Conservation (phyloP, 2,113 vertebrate species). For the Embiotoca jacksoni region DNA sequence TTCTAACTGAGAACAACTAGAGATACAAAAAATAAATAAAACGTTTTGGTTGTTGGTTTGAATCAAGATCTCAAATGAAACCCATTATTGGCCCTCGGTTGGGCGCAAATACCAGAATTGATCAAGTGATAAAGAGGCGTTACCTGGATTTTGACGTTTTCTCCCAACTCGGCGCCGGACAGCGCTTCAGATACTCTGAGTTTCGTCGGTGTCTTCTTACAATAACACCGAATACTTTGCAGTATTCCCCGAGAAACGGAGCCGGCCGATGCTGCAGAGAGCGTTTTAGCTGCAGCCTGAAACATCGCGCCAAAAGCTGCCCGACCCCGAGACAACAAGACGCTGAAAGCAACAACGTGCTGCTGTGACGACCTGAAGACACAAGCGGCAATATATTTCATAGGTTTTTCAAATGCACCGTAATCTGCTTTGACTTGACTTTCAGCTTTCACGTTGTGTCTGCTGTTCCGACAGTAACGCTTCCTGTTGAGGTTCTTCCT, state of each 20-base stretch:
- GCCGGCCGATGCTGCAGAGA: not conserved
- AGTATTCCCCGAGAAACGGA: not conserved
- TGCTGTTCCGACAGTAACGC: not conserved
- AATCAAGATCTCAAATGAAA: no score
- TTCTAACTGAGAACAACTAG: no score
- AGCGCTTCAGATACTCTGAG: slow-evolving; percentile 74
- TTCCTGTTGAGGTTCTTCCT: slow-evolving; percentile 60
- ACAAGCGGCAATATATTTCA: not conserved
- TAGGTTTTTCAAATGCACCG: accelerated
- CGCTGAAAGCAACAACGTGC: not conserved
- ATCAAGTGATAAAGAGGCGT: not conserved
- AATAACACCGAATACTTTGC: slow-evolving; percentile 50
- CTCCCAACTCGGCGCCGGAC: slow-evolving; percentile 53
- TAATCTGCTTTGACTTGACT: slow-evolving; percentile 51
- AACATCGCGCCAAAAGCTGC: slow-evolving; percentile 43
- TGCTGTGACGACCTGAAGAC: accelerated
- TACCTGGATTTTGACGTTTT: slow-evolving; percentile 79
- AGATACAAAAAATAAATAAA: no score
- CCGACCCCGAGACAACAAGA: not conserved
- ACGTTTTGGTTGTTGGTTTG: no score
- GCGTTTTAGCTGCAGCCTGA: slow-evolving; percentile 30
- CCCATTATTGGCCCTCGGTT: no score
- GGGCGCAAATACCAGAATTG: no score
- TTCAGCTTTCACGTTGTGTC: slow-evolving; percentile 73
- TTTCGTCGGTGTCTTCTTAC: slow-evolving; percentile 56